Conservation (phyloP, 92 coral and sea anemone genomes). For the Actinostola sp. region DNA sequence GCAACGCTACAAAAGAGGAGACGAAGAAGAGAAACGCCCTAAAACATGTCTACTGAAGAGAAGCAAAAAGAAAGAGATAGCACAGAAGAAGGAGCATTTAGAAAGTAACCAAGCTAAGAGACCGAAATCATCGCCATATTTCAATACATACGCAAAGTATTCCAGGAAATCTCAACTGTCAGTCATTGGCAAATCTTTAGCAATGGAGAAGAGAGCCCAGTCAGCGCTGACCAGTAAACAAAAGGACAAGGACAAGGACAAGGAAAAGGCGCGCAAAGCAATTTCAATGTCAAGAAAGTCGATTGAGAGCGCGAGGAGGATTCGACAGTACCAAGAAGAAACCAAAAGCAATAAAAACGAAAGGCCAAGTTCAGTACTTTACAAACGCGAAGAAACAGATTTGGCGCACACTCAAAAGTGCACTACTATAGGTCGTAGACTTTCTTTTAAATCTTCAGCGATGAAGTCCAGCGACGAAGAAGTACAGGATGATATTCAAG, state of each 20-base stretch:
- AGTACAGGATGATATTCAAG: too few relatives aligned
- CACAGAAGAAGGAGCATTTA: not conserved
- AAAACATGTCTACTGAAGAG: not conserved
- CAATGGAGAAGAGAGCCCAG: not conserved
- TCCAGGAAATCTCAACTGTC: not conserved
- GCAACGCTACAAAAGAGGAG: not conserved
- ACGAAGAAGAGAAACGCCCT: not conserved
- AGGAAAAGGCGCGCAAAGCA: not conserved
- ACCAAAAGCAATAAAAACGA: not conserved
- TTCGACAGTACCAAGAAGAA: constrained; percentile 1
- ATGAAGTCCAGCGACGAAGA: too few relatives aligned
- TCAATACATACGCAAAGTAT: not conserved
- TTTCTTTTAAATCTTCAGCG: too few relatives aligned
- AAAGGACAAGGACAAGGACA: not conserved
- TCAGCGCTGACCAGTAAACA: constrained; percentile 20
- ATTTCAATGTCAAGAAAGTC: not conserved
- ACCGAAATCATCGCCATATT: constrained; percentile 4
- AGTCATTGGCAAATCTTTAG: not conserved
- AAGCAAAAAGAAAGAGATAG: not conserved
- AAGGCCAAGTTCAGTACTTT: not conserved
- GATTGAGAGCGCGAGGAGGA: not conserved
- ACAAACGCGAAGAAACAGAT: not conserved
- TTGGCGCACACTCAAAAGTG: too few relatives aligned
- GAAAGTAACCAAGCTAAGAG: not conserved
- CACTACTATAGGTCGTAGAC: too few relatives aligned